These are phyloP conservation scores for Malacoraja senta DNA, from an alignment of 2,797 vertebrate genomes.

Conservation along the genomic window DNA sequence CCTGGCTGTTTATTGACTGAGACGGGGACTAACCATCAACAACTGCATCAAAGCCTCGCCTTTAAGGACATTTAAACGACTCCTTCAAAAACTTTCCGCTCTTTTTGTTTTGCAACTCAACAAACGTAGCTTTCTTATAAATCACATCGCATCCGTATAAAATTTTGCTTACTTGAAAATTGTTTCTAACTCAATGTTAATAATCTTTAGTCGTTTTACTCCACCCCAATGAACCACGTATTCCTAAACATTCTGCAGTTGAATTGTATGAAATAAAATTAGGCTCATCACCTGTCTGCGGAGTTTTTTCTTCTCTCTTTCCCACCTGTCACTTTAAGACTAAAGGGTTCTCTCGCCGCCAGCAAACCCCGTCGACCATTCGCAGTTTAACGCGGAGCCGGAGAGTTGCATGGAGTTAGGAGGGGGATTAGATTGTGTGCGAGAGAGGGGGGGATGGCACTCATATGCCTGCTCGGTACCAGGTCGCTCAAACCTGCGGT, in stretches of 20 bases:
- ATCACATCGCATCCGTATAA: not conserved
- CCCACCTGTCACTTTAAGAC: not conserved
- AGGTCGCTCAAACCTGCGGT: not conserved
- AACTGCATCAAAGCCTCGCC: too few species aligned
- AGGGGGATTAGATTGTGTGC: slow-evolving; percentile 1
- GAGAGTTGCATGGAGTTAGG: not conserved
- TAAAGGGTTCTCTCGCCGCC: not conserved
- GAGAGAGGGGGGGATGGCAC: not conserved
- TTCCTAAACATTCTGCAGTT: not conserved
- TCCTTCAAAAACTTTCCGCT: not conserved
- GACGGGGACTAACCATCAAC: not conserved
- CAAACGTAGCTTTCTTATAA: too few species aligned
- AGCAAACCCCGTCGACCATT: not conserved
- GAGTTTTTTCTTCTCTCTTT: not conserved
- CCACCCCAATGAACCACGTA: not conserved
- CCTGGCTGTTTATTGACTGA: not conserved
- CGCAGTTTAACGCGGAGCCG: not conserved
- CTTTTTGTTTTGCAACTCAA: not conserved
- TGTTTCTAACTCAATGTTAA: not conserved
- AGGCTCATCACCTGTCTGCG: slow-evolving; percentile 8
- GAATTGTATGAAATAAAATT: not conserved
- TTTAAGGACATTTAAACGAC: not conserved
- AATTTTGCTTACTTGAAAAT: not conserved
- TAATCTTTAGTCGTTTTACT: not conserved
- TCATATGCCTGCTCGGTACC: slow-evolving; percentile 34